Conservation (phyloP, 2,888 invertebrate genomes). For the Conops quadrifasciatus region DNA sequence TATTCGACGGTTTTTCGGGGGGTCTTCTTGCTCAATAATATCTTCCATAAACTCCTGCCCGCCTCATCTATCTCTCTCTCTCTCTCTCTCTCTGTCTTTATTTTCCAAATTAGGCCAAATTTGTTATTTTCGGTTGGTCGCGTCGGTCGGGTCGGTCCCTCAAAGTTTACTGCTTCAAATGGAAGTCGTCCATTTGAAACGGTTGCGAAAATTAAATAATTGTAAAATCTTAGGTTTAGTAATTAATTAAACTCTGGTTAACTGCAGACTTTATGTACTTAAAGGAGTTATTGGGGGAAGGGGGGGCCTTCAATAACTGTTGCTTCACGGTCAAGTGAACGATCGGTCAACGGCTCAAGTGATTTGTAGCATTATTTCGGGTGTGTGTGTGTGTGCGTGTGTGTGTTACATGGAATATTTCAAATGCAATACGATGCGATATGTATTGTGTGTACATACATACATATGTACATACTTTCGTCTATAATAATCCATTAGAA, state of each 20-base stretch:
- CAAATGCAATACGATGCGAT: too few species aligned
- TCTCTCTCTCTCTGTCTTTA: not conserved
- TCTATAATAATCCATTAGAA: too few species aligned
- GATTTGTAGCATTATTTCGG: too few species aligned
- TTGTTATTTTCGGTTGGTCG: not conserved
- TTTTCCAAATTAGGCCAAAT: not conserved
- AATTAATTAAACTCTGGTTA: conserved; percentile 10
- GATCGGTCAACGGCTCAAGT: not conserved
- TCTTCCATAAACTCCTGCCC: not conserved
- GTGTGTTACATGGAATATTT: too few species aligned
- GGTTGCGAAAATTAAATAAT: not conserved
- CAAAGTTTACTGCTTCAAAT: not conserved
- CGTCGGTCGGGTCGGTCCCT: not conserved
- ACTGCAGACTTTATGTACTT: not conserved
- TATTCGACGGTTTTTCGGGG: not conserved
- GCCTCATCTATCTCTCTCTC: not conserved
- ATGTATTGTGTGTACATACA: too few species aligned
- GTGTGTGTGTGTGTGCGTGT: too few species aligned
- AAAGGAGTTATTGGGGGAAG: not conserved
- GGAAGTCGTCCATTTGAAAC: not conserved
- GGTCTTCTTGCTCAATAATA: not conserved
- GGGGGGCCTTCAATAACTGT: not conserved
- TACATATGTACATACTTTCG: too few species aligned
- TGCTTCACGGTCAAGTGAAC: not conserved
- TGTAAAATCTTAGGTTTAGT: not conserved